Base-by-base conservation (phyloP, 1,140 invertebrate genomes). In the Diprion similis region DNA sequence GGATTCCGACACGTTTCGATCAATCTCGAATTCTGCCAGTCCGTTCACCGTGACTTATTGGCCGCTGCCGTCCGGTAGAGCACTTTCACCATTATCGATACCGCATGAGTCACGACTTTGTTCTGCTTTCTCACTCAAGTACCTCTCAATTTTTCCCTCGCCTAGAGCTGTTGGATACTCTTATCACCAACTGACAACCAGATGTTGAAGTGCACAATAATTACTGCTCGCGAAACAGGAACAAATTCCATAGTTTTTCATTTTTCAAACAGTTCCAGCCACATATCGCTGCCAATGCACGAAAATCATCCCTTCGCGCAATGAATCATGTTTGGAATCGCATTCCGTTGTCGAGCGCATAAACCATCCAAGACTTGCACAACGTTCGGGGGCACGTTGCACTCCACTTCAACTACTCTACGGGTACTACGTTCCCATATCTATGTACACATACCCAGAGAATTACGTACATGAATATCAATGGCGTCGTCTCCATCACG, bases 241-340 rank as follows among this genome's bases (percentile, higher is more conserved):
- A 37, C 24, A 37, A 37, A 37, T 37, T 37, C 24, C 45, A 75
- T 13, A 17, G 70, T 79, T 77, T 71, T 75, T 79, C 70, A 74
- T 76, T 76, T 24, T 15, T n/a, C n/a, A 37, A 37, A 37, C 24
- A 1, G 1, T 37, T 37, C 24, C 24, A 37, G 24, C 24, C 24
- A 37, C 24, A 37, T 37, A 37, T 37, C 6, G 24, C 24, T 3
- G 24, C 24, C 18, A 68, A 18, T 17, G 37, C 66, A 68, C 17
- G 66, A 18, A 68, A 68, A 45, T 18, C 15, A 19, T 19, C 15
- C 66, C 19, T 75, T 71, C 17, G 67, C n/a, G 51, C 79, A 45
- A 69, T 84, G 83, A 84, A 83, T 84, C 81, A 83, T 83, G 79
- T 78, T 82, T 80, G 75, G 75, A 81, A 77, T 83, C 81, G 75